phyloP scores from a whole-genome alignment of 2,113 vertebrate genomes.

The Picathartes gymnocephalus region DNA sequence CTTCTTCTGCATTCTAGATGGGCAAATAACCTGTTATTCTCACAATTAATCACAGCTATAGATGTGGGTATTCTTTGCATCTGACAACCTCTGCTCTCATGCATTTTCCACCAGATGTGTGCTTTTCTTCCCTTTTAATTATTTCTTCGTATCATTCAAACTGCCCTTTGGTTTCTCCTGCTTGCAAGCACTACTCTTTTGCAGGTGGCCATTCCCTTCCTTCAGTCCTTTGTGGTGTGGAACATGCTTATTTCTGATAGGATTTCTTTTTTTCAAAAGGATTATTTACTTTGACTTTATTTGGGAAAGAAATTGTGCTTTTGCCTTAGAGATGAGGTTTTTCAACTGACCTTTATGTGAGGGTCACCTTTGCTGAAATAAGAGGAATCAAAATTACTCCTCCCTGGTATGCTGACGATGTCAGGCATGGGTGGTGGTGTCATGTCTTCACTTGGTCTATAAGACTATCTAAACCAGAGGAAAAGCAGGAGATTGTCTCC shows the following conservation, averaged over 20 bases:
- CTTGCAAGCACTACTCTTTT: neutral
- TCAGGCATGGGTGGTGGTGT: neutral
- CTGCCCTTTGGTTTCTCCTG: neutral
- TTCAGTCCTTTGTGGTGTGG: neutral
- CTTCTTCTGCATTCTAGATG: constrained; percentile 15
- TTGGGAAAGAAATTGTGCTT: neutral
- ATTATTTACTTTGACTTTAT: neutral
- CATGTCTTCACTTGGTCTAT: neutral
- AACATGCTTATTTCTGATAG: neutral
- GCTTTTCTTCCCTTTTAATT: neutral
- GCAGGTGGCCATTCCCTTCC: neutral
- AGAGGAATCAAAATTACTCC: neutral
- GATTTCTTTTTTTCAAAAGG: neutral
- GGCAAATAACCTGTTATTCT: constrained; percentile 41
- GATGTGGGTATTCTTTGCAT: neutral
- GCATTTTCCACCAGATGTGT: neutral
- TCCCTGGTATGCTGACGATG: neutral
- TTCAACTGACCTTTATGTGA: neutral
- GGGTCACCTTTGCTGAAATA: neutral
- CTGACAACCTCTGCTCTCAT: neutral
- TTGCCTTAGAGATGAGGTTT: neutral
- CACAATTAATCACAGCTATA: constrained; percentile 16
- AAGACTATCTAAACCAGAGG: neutral
- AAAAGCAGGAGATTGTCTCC: neutral
- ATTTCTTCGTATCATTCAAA: neutral